These are phyloP conservation scores for Takifugu bimaculatus DNA, from an alignment of 2,113 vertebrate genomes.

Conservation along the genomic window DNA sequence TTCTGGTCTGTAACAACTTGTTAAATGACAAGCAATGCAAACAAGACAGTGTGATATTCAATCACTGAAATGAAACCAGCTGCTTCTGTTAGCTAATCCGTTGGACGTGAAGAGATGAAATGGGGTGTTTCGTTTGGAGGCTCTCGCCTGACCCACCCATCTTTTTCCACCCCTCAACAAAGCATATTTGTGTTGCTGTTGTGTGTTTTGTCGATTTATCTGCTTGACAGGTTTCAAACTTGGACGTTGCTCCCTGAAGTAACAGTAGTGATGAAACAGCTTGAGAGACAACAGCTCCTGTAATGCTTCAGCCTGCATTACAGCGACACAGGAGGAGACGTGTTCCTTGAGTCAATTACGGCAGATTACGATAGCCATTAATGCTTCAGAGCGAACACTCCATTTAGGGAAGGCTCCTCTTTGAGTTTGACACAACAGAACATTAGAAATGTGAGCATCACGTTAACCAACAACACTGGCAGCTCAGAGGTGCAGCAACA, in stretches of 20 bases:
- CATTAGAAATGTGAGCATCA: conserved; percentile 69
- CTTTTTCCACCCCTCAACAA: conserved; percentile 39
- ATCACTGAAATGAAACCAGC: not conserved
- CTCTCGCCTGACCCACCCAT: conserved; percentile 43
- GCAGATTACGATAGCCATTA: conserved; percentile 65
- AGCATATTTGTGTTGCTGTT: conserved; percentile 59
- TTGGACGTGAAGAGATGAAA: conserved; percentile 40
- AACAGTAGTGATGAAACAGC: conserved; percentile 62
- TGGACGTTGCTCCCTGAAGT: conserved; percentile 56
- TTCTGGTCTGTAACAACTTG: not conserved
- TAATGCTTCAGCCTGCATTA: conserved; percentile 50
- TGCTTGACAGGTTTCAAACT: conserved; percentile 65
- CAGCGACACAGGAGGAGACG: conserved; percentile 45
- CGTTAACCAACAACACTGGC: conserved; percentile 82
- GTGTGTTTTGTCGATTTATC: conserved; percentile 66
- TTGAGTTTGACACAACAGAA: conserved; percentile 70
- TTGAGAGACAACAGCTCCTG: conserved; percentile 45
- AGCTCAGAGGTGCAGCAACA: conserved; percentile 82
- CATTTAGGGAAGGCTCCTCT: conserved; percentile 49
- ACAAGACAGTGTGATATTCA: conserved; percentile 1
- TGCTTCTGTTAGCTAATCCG: conserved; percentile 19
- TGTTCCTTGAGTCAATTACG: conserved; percentile 65
- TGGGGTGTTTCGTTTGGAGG: conserved; percentile 25
- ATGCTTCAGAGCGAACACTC: conserved; percentile 43
- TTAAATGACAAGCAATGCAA: not conserved